These are phyloP conservation scores for Coronaproctus castanopsis DNA, from an alignment of 2,888 invertebrate genomes.

Conservation along the genomic window DNA sequence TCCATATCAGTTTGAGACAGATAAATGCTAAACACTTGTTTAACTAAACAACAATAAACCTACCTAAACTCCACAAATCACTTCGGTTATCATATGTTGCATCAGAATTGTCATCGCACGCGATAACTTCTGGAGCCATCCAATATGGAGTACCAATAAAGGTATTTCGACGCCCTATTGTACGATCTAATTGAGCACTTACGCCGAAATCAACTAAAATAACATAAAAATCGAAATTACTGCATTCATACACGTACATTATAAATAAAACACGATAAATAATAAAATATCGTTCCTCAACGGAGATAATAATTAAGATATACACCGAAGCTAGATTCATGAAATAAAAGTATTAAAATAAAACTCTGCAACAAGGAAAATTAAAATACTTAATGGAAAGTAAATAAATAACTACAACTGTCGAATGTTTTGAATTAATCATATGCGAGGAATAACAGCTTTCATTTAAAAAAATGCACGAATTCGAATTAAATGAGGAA, in stretches of 20 bases:
- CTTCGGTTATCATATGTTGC: constrained; percentile 97
- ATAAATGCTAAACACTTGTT: too few relatives aligned
- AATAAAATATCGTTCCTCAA: too few relatives aligned
- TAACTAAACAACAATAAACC: too few relatives aligned
- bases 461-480: too few relatives aligned
- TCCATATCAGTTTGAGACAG: too few relatives aligned
- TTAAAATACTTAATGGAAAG: not conserved
- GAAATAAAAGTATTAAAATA: not conserved
- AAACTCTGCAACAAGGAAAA: not conserved
- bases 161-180: constrained; percentile 94
- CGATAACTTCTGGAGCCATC: constrained; percentile 99
- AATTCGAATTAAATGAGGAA: too few relatives aligned
- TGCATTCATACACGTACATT: not conserved
- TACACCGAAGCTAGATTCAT: too few relatives aligned
- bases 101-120: constrained; percentile 98
- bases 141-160: constrained; percentile 96
- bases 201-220: constrained; percentile 91
- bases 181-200: constrained; percentile 94
- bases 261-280: constrained; percentile 5
- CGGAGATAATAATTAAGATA: too few relatives aligned
- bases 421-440: too few relatives aligned
- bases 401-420: too few relatives aligned
- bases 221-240: constrained; percentile 4
- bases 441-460: too few relatives aligned
- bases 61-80: constrained; percentile 39